Evolutionary conservation across 2,888 invertebrate species (phyloP), one percentile per base, ranked within the genome.

Genomic region (Calephelis perditalis): DNA sequence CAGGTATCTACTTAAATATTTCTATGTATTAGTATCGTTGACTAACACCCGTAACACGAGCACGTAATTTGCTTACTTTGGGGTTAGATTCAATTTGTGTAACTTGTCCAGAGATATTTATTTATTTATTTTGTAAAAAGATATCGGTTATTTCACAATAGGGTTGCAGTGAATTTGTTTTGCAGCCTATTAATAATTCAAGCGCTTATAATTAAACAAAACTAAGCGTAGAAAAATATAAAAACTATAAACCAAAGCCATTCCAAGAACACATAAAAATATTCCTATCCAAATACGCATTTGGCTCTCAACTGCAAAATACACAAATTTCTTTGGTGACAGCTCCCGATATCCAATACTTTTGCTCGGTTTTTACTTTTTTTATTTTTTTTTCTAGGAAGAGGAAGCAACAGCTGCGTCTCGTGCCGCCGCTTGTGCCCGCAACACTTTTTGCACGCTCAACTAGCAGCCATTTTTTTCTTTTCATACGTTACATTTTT

Each of bases 391-490:
- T 73, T 70, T 74, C 77, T 86, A 82, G 88, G 86, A 87, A 88
- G 85, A 89, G 89, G 89, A 89, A 89, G 80, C 81, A 65, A 76
- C 59, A 88, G 88, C 88, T 88, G 88, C 86, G 82, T 68, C 85
- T 81, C 85, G 87, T 85, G 86, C 86, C 84, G 74, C 59, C 59
- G 73, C 74, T 79, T 77, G 76, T 71, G 75, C 74, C 61, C 56
- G 60, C 59, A 58, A 71, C 69, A 71, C 75, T 86, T 86, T 86
- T 86, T 86, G 84, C 86, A 82, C 71, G 76, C 77, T 73, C 77
- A 76, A 82, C 79, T 79, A 77, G 73, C 78, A 75, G 73, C 73
- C 75, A 72, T 72, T 74, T 78, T 79, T 82, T 78, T 62, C 58
- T 75, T 77, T 78, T 70, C 63, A 68, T 77, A 76, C 75, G 74